These are phyloP conservation scores for Nephrotoma flavescens DNA, from an alignment of 2,888 invertebrate species.

Conservation along the genomic window DNA sequence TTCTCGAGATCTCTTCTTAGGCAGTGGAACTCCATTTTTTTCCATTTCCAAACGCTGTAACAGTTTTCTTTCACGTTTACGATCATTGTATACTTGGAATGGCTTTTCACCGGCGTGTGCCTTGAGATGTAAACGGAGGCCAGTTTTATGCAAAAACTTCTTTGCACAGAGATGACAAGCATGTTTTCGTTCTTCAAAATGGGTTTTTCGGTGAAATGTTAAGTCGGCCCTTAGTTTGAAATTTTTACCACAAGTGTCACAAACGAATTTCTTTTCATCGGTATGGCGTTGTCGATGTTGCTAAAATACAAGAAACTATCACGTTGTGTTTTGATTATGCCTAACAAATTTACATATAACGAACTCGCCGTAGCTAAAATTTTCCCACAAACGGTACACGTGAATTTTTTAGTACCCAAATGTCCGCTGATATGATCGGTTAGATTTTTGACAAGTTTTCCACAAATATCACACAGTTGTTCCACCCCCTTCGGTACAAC, in stretches of 20 bases:
- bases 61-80: background rate
- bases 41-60: background rate
- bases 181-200: background rate
- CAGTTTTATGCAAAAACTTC: background rate
- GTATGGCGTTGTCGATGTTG: background rate
- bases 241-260: background rate
- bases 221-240: background rate
- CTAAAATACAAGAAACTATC: background rate
- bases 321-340: background rate
- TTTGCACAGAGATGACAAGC: background rate
- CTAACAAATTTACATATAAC: background rate
- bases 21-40: background rate
- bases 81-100: background rate
- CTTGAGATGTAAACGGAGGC: background rate
- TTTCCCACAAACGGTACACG: background rate
- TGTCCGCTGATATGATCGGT: background rate
- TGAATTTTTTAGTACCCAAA: background rate
- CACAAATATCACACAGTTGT: background rate
- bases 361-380: background rate
- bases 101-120: background rate
- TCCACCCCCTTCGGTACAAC: background rate
- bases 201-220: background rate
- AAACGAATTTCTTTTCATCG: background rate
- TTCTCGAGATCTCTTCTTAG: background rate
- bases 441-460: background rate